Evolutionary conservation across 1,140 invertebrate species (phyloP), one percentile per base, ranked within the genome.

Genomic region (Drosophila punjabiensis): DNA sequence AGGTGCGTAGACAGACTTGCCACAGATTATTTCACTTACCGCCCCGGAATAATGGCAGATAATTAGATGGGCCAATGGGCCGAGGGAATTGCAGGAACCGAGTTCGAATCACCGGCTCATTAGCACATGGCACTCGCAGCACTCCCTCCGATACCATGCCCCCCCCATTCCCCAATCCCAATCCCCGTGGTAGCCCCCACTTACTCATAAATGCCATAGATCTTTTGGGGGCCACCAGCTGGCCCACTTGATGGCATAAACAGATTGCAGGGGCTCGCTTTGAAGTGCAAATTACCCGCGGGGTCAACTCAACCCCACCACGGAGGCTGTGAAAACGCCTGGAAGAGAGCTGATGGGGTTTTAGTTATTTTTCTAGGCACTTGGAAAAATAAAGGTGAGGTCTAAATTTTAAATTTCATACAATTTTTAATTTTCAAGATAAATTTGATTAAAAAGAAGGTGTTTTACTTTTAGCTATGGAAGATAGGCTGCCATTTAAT

Each of bases 261-360:
- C 85, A 88, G 70, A 80, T 86, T 68, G 67, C 80, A 77, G 61
- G 79, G 81, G 78, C 81, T 73, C 85, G 69, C 71, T 89, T 89
- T 89, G 85, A 89, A 89, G 85, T 89, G 85, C 85, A 85, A 89
- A 89, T 89, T 89, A 90, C 85, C 85, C 85, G 85, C 85, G 85
- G 85, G 85, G 86, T 89, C 85, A 89, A 90, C 69, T 89, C 85
- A 89, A 90, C 69, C 75, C 64, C 60, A 61, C 48, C 56, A 58
- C 62, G 52, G 61, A 50, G 28, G 33, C 60, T 35, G 65, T 47
- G 48, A 55, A 65, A 56, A 45, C 14, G 45, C 47, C 8, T 16
- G 33, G 39, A 28, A 20, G 41, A n/a, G 39, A 32, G 39, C 24
- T 24, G 39, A 28, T 32, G 76, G 28, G 39, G 52, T 35, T 66